These are phyloP conservation scores for Heliconius hewitsoni DNA, from an alignment of 1,140 invertebrate genomes.

Conservation along the genomic window DNA sequence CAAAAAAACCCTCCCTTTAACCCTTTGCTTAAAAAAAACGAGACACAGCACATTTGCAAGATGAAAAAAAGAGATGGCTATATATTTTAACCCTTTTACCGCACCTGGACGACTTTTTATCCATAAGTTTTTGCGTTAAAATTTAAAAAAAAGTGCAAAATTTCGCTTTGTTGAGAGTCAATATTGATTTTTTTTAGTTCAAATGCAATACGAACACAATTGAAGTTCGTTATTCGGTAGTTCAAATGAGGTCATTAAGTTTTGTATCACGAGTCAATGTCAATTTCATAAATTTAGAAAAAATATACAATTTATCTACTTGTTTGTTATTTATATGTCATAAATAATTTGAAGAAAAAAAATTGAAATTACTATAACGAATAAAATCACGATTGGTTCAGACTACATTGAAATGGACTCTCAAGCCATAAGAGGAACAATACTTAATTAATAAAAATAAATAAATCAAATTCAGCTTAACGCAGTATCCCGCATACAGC, in stretches of 20 bases:
- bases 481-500: no score
- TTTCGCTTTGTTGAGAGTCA: constrained; percentile 68
- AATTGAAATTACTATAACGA: background rate
- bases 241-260: constrained; percentile 68
- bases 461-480: no score
- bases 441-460: no score
- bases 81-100: constrained; percentile 64
- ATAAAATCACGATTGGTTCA: background rate
- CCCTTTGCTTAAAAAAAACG: constrained; percentile 11
- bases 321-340: no score
- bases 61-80: constrained; percentile 46
- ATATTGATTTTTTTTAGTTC: constrained; percentile 73
- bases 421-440: no score
- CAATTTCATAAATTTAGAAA: constrained; percentile 23
- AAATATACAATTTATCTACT: background rate
- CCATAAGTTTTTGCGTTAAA: constrained; percentile 55
- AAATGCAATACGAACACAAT: constrained; percentile 56
- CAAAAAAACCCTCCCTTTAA: constrained; percentile 64
- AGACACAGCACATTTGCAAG: background rate
- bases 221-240: constrained; percentile 68
- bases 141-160: constrained; percentile 76
- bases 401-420: background rate
- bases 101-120: constrained; percentile 74
- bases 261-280: constrained; percentile 37
- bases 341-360: background rate